Percentiles rank a stretch among this genome's conserved stretches.
phyloP scores from a whole-genome alignment of 1,140 invertebrate genomes.

The Cylas formicarius region DNA sequence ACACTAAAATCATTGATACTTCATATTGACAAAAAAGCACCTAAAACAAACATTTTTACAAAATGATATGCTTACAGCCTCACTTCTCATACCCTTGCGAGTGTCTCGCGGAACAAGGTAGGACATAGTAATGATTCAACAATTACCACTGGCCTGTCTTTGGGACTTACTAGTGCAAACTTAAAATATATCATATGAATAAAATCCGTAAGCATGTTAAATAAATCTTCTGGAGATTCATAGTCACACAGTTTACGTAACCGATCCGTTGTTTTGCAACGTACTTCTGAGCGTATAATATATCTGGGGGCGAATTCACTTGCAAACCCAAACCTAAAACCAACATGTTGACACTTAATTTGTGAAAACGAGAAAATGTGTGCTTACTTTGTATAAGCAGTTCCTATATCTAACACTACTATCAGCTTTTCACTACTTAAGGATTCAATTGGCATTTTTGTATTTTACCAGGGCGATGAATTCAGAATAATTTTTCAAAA shows the following conservation, averaged over 20 bases:
- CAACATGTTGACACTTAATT: slow-evolving; percentile 9
- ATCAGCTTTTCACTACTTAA: slow-evolving; percentile 78
- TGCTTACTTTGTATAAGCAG: slow-evolving; percentile 85
- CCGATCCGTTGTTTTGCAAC: slow-evolving; percentile 56
- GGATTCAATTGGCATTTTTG: slow-evolving; percentile 62
- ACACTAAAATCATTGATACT: slow-evolving; percentile 49
- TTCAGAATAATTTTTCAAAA: too few relatives aligned
- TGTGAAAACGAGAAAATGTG: slow-evolving; percentile 3
- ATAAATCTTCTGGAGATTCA: slow-evolving; percentile 65
- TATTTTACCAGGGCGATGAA: too few relatives aligned
- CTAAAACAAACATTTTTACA: slow-evolving; percentile 14
- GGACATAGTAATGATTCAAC: slow-evolving; percentile 83
- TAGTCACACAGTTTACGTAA: slow-evolving; percentile 65
- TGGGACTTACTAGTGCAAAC: slow-evolving; percentile 82
- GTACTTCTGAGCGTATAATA: slow-evolving; percentile 75
- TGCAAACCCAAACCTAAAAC: slow-evolving; percentile 79
- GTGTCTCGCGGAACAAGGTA: slow-evolving; percentile 70
- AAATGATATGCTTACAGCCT: slow-evolving; percentile 3
- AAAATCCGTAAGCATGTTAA: slow-evolving; percentile 82
- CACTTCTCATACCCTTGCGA: slow-evolving; percentile 58
- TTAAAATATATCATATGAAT: slow-evolving; percentile 73
- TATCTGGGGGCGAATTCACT: slow-evolving; percentile 79
- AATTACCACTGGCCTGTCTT: slow-evolving; percentile 83
- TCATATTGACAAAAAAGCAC: slow-evolving; percentile 91
- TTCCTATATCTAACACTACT: slow-evolving; percentile 85